Percentiles rank a stretch among this genome's conserved stretches.
These are phyloP conservation scores for Ctenochaetus hawaiiensis DNA, from an alignment of 2,797 vertebrate species.

Conservation along the genomic window DNA sequence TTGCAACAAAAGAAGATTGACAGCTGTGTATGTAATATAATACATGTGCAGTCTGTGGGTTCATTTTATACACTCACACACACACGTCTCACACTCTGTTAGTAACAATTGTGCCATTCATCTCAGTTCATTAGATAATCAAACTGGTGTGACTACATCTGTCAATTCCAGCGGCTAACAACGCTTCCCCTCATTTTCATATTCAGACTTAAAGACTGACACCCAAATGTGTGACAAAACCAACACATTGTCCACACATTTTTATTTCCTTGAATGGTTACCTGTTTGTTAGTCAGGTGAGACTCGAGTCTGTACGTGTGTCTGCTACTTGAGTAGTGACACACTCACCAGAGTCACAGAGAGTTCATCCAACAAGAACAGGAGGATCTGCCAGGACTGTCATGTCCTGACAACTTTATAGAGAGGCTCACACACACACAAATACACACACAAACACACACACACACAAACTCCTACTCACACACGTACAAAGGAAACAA, in stretches of 20 bases:
- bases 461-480: conserved; percentile 18
- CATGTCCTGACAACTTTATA: conserved; percentile 91
- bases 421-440: conserved; percentile 63
- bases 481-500: conserved; percentile 51
- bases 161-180: conserved; percentile 28
- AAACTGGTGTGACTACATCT: conserved; percentile 67
- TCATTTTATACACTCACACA: not conserved
- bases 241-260: conserved; percentile 22
- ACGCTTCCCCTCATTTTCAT: conserved; percentile 7
- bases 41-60: not conserved
- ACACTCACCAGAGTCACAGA: conserved; percentile 88
- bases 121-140: conserved; percentile 49
- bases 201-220: conserved; percentile 24
- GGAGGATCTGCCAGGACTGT: conserved; percentile 88
- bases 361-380: conserved; percentile 91
- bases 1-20: not conserved
- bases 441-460: conserved; percentile 27
- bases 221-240: conserved; percentile 4
- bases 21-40: conserved; percentile 1
- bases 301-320: conserved; percentile 37
- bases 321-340: conserved; percentile 77
- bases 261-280: conserved; percentile 62
- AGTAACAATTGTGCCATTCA: conserved; percentile 34
- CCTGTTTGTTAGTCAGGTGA: conserved; percentile 56
- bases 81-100: not conserved